Evolutionary conservation across 2,797 vertebrate genomes (phyloP).

Genomic region (Eulemur mongoz): DNA sequence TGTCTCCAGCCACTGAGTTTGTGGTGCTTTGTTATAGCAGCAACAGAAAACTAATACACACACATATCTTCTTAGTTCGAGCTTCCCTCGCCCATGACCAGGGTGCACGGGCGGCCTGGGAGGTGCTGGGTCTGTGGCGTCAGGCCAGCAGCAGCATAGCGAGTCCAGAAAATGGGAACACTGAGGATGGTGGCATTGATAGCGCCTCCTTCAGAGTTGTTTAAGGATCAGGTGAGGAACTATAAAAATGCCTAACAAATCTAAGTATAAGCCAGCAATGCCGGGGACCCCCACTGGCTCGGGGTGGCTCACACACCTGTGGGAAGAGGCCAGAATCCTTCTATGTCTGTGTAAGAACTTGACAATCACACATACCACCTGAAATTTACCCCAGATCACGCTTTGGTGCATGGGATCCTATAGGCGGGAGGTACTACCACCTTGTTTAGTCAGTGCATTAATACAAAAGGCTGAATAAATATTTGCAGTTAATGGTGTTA

Average conservation of each 20-base stretch:
- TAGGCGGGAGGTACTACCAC: not conserved
- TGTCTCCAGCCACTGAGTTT: not conserved
- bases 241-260: not conserved
- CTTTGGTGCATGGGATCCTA: not conserved
- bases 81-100: not conserved
- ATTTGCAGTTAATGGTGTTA: not conserved
- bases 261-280: not conserved
- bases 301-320: not conserved
- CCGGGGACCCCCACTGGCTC: rapidly evolving
- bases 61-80: not conserved
- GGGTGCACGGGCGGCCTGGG: not conserved
- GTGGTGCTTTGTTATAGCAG: not conserved
- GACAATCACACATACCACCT: not conserved
- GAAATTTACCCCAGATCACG: not conserved
- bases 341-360: not conserved
- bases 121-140: not conserved
- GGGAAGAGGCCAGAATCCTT: not conserved
- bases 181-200: not conserved
- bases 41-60: not conserved
- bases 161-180: not conserved
- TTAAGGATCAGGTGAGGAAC: not conserved
- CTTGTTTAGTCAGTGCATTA: not conserved
- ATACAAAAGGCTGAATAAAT: too few species aligned
- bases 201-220: not conserved
- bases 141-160: not conserved